Evolutionary conservation across 2,113 vertebrate species (phyloP).

Genomic region (Odobenus rosmarus): DNA sequence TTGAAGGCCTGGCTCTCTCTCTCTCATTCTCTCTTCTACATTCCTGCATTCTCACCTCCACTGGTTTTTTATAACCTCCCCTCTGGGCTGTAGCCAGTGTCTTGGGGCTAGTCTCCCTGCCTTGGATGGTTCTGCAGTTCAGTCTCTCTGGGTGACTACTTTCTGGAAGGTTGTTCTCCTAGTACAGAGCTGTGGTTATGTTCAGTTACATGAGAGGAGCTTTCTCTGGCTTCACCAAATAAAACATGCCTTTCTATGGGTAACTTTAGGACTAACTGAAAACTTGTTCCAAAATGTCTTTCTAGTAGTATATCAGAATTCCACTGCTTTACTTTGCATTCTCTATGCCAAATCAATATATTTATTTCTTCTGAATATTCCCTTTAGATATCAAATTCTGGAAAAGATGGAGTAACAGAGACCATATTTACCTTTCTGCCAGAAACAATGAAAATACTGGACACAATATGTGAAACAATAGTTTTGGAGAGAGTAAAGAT

Average conservation of each 20-base stretch:
- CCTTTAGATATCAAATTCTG: background rate
- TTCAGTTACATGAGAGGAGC: background rate
- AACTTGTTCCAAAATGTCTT: background rate
- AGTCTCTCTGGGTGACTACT: background rate
- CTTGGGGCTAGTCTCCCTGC: background rate
- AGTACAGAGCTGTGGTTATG: background rate
- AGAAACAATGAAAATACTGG: background rate
- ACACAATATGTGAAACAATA: background rate
- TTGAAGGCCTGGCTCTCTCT: background rate
- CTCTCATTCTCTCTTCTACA: background rate
- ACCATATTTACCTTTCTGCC: background rate
- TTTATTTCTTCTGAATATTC: background rate
- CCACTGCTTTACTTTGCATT: background rate
- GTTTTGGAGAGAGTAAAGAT: background rate
- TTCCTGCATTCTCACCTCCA: background rate
- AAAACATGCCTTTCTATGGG: background rate
- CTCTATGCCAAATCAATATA: background rate
- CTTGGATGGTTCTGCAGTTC: background rate
- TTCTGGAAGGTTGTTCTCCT: background rate
- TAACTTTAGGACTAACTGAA: background rate
- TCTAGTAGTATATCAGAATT: background rate
- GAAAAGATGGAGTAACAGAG: background rate
- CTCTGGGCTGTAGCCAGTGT: rapidly evolving
- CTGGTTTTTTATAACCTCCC: background rate
- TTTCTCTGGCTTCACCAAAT: background rate